Percentiles rank a stretch among this genome's conserved stretches.
Conservation (phyloP, 2,113 vertebrate species). For the Genyomyrus donnyi region DNA sequence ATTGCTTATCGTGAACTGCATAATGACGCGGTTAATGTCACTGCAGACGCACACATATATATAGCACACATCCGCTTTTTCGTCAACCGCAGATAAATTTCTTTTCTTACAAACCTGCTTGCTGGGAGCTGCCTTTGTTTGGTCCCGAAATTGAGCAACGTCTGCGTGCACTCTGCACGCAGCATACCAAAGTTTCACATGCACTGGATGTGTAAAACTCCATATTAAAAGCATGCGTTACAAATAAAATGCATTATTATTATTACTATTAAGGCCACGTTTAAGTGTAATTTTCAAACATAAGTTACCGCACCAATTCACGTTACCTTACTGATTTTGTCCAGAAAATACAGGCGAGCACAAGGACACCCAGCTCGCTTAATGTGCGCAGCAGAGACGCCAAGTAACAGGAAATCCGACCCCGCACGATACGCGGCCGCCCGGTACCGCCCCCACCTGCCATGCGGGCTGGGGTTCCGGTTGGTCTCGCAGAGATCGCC, state of each 20-base stretch:
- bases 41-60: background rate
- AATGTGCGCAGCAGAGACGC: background rate
- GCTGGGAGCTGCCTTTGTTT: background rate
- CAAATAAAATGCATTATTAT: background rate
- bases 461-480: background rate
- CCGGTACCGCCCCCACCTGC: no score
- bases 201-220: background rate
- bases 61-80: background rate
- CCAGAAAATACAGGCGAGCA: background rate
- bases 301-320: background rate
- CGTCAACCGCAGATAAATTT: background rate
- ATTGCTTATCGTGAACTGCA: background rate
- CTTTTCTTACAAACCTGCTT: background rate
- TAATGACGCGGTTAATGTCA: background rate
- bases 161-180: background rate
- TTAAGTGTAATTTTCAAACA: background rate
- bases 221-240: background rate
- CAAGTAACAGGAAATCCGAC: background rate
- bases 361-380: accelerated
- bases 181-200: background rate
- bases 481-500: background rate
- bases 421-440: background rate
- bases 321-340: background rate
- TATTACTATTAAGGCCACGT: background rate
- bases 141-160: background rate